Conservation (phyloP, 2,113 vertebrate genomes). For the Sus scrofa region DNA sequence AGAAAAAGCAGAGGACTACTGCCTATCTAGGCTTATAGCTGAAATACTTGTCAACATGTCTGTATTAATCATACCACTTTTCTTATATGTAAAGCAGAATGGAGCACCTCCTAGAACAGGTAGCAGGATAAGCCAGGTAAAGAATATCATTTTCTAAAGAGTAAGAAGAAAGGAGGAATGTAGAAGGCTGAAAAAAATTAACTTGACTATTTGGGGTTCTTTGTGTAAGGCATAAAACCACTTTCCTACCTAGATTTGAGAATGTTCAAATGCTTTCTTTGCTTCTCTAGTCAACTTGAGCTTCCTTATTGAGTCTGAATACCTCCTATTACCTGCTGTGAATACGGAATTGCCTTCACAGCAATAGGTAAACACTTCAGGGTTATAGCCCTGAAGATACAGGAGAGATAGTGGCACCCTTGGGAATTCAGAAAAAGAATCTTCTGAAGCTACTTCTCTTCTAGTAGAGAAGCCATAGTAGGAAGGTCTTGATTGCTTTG, state of each 20-base stretch:
- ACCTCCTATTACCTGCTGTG: background rate
- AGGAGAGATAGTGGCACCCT: background rate
- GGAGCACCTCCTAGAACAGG: background rate
- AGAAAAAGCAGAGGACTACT: background rate
- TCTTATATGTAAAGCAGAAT: background rate
- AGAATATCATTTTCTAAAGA: background rate
- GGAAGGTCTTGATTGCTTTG: background rate
- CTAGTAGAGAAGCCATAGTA: background rate
- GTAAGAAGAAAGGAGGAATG: background rate
- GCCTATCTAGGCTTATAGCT: background rate
- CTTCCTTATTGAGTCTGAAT: background rate
- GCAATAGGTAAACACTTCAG: background rate
- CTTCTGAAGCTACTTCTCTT: background rate
- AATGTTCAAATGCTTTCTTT: background rate
- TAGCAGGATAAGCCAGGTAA: background rate
- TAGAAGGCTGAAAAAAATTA: background rate
- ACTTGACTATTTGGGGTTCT: background rate
- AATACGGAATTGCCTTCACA: constrained; percentile 34
- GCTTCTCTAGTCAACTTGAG: constrained; percentile 9
- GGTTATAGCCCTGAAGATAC: background rate
- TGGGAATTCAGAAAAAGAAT: background rate
- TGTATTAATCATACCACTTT: background rate
- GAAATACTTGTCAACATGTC: background rate
- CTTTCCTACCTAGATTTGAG: background rate
- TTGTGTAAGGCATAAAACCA: background rate